A percentile compares a stretch with the other conserved stretches of the same genome.
Conservation (phyloP, 2,888 invertebrate genomes). For the Philopedon plagiatum region DNA sequence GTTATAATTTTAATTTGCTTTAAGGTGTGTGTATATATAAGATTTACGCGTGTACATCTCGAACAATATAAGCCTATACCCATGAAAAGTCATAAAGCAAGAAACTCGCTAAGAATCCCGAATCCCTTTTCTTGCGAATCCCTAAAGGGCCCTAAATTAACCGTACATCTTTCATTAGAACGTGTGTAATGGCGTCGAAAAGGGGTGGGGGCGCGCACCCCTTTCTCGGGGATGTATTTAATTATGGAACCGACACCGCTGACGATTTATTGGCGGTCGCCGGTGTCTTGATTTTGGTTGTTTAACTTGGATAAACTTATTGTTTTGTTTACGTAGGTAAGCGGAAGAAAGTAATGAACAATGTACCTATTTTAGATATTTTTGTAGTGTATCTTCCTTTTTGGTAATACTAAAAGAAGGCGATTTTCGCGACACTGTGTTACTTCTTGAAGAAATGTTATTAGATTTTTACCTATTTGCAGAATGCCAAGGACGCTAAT, state of each 20-base stretch:
- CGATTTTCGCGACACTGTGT: too few species aligned
- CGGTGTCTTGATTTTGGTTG: conserved; percentile 37
- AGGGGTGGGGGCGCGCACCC: conserved; percentile 36
- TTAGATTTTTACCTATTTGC: too few species aligned
- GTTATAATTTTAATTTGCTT: conserved; percentile 13
- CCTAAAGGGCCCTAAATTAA: conserved; percentile 53
- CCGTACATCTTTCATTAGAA: conserved; percentile 54
- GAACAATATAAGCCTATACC: conserved; percentile 47
- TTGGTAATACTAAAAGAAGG: too few species aligned
- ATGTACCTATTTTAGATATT: too few species aligned
- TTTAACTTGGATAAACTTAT: conserved; percentile 28
- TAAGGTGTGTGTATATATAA: conserved; percentile 12
- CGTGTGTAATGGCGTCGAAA: conserved; percentile 53
- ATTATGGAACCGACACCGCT: conserved; percentile 60
- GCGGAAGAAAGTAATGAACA: too few species aligned
- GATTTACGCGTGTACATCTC: conserved; percentile 27
- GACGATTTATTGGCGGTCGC: conserved; percentile 49
- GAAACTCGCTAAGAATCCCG: conserved; percentile 52
- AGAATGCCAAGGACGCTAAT: too few species aligned
- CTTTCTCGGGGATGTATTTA: conserved; percentile 56
- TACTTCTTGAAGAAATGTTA: too few species aligned
- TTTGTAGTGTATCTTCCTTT: too few species aligned
- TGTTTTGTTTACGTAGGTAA: conserved; percentile 18
- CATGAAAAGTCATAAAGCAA: conserved; percentile 51
- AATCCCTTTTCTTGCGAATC: conserved; percentile 52